phyloP scores from a whole-genome alignment of 1,140 invertebrate species.

The Atta texana region DNA sequence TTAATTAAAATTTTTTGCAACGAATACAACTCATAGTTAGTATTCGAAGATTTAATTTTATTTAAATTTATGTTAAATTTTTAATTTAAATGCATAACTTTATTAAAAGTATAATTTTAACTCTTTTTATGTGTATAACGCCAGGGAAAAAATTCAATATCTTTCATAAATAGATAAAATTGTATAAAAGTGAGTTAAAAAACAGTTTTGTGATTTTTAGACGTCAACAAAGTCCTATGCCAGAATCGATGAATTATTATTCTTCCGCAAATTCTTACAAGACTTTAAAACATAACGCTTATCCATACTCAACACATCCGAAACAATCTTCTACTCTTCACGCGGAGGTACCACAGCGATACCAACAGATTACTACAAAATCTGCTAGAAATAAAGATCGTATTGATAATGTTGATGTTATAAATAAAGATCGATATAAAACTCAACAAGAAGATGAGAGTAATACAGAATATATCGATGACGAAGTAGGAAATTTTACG shows the following conservation, averaged over 20 bases:
- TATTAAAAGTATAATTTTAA: background rate
- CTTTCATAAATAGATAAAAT: background rate
- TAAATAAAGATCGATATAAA: constrained; percentile 65
- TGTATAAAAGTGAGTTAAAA: constrained; percentile 15
- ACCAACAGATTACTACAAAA: constrained; percentile 47
- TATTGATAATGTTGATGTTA: constrained; percentile 37
- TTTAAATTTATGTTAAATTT: background rate
- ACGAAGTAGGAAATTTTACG: constrained; percentile 53
- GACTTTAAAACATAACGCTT: constrained; percentile 55
- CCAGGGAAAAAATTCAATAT: background rate
- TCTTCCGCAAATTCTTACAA: constrained; percentile 66
- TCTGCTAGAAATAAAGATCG: constrained; percentile 58
- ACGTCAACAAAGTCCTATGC: constrained; percentile 60
- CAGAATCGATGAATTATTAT: constrained; percentile 67
- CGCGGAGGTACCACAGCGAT: constrained; percentile 34
- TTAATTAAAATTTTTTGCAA: background rate
- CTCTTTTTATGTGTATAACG: background rate
- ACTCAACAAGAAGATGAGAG: constrained; percentile 60
- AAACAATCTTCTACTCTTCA: constrained; percentile 52
- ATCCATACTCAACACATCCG: constrained; percentile 39
- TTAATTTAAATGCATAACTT: background rate
- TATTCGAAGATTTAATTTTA: background rate
- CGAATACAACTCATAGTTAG: background rate
- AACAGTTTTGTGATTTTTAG: constrained; percentile 43
- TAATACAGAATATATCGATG: constrained; percentile 62